Conservation (phyloP, 1,140 invertebrate genomes). For the Sycophila sp. region DNA sequence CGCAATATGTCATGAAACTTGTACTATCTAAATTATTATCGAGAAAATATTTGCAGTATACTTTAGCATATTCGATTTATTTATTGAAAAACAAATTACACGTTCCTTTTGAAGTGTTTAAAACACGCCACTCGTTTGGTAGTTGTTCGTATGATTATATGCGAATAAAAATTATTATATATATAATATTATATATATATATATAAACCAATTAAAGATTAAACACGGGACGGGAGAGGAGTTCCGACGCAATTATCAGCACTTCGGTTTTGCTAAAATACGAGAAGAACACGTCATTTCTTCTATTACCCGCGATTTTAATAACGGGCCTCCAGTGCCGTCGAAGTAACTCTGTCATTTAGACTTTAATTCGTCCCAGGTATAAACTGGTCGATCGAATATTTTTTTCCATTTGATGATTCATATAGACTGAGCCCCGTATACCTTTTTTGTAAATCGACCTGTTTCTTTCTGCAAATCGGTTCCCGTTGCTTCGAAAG, state of each 20-base stretch:
- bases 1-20: too few relatives aligned
- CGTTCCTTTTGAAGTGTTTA: too few relatives aligned
- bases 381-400: too few relatives aligned
- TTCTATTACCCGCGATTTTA: neutral
- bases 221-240: neutral
- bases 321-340: constrained; percentile 1
- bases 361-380: neutral
- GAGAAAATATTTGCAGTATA: constrained; percentile 1
- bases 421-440: too few relatives aligned
- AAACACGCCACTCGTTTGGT: too few relatives aligned
- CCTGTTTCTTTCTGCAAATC: too few relatives aligned
- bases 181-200: constrained; percentile 7
- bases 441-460: too few relatives aligned
- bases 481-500: too few relatives aligned
- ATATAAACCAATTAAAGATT: constrained; percentile 8
- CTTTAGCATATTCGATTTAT: too few relatives aligned
- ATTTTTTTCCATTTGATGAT: too few relatives aligned
- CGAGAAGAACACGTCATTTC: constrained; percentile 5
- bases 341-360: constrained; percentile 36
- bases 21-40: constrained; percentile 18
- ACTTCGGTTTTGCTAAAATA: constrained; percentile 19
- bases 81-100: too few relatives aligned
- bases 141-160: constrained; percentile 4
- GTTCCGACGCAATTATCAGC: constrained; percentile 22
- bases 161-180: constrained; percentile 8